phyloP scores from a whole-genome alignment of 2,888 invertebrate genomes.

The Ectobius pallidus region DNA sequence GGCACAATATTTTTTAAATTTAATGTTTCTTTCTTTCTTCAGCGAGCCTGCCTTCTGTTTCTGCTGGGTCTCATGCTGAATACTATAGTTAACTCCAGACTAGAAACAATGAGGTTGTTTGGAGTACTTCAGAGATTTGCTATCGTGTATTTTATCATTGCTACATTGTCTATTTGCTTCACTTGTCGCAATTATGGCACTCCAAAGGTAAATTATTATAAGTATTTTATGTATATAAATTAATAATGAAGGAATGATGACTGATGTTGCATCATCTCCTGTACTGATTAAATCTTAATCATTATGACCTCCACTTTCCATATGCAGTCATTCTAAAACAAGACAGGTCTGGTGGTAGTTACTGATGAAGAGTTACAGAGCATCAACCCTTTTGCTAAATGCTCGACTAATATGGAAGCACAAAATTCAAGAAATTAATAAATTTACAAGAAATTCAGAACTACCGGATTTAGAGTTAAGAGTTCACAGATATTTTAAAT shows the following conservation, averaged over 20 bases:
- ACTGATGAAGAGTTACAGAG: no score
- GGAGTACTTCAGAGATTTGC: constrained; percentile 92
- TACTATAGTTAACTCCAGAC: constrained; percentile 68
- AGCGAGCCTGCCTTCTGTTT: constrained; percentile 79
- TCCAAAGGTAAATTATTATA: constrained; percentile 33
- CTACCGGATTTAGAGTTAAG: no score
- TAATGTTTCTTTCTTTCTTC: constrained; percentile 48
- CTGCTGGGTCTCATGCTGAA: constrained; percentile 75
- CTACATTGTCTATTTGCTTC: constrained; percentile 58
- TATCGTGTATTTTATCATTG: constrained; percentile 79
- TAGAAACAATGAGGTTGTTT: constrained; percentile 78
- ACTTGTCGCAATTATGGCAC: constrained; percentile 32
- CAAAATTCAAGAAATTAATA: no score
- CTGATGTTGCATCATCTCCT: constrained; percentile 5
- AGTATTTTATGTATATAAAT: background rate
- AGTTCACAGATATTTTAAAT: no score
- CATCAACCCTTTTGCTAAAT: no score
- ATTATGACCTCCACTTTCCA: no score
- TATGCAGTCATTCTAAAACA: no score
- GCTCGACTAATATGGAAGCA: no score
- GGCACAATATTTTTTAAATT: no score
- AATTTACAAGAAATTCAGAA: no score
- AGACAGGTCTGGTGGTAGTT: no score
- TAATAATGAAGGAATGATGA: background rate
- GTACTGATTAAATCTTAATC: no score